Conservation (phyloP, 2,888 invertebrate species). For the Mactromeris polynyma region DNA sequence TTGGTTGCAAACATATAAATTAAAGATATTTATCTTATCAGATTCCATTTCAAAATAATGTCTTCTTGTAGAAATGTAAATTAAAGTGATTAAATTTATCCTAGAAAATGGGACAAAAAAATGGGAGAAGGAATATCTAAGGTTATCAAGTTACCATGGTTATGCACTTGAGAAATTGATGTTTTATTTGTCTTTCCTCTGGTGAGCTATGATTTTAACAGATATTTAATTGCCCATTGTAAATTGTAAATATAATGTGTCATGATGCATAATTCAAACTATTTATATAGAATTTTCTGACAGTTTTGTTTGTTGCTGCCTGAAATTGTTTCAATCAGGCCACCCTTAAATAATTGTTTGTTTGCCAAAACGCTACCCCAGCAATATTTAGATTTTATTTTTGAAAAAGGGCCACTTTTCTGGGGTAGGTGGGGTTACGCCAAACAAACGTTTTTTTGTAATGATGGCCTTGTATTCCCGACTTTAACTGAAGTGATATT, state of each 20-base stretch:
- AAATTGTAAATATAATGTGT: neutral
- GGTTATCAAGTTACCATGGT: conserved; percentile 5
- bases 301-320: no score
- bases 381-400: no score
- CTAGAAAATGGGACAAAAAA: neutral
- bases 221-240: neutral
- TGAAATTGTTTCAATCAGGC: no score
- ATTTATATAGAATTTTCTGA: no score
- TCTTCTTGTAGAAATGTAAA: neutral
- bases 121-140: neutral
- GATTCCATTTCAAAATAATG: neutral
- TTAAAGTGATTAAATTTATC: conserved; percentile 9
- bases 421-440: no score
- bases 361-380: no score
- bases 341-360: no score
- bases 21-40: conserved; percentile 13
- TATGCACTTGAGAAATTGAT: neutral
- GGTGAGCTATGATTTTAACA: neutral
- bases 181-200: neutral
- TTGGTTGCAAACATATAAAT: conserved; percentile 13
- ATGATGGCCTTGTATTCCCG: no score
- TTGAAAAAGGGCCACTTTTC: no score
- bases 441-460: no score
- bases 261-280: neutral
- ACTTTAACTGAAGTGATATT: no score